A percentile compares a stretch with the other conserved stretches of the same genome.
phyloP scores from a whole-genome alignment of 2,113 vertebrate species.

The Labeo rohita region DNA sequence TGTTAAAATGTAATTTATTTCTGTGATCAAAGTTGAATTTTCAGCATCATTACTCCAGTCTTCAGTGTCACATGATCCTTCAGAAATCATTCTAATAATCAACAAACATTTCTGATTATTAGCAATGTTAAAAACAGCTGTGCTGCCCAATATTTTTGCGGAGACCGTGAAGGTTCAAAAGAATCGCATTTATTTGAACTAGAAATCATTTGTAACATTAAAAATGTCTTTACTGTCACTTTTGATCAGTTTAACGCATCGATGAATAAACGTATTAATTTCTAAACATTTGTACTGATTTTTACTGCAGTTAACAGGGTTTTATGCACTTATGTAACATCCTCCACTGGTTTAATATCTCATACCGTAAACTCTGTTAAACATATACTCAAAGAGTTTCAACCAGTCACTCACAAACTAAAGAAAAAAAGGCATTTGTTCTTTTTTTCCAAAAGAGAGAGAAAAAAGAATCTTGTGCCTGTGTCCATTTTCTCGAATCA shows the following conservation, averaged over 20 bases:
- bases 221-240: neutral
- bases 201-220: neutral
- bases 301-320: neutral
- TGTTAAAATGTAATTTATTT: neutral
- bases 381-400: neutral
- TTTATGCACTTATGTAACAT: neutral
- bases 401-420: neutral
- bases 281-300: neutral
- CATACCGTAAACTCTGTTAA: neutral
- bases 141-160: neutral
- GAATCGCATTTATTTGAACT: neutral
- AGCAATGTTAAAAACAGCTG: neutral
- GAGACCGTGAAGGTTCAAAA: neutral
- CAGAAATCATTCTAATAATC: neutral
- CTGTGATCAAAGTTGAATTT: too few species aligned
- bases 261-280: neutral
- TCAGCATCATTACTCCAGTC: neutral
- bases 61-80: slow-evolving; percentile 2
- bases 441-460: slow-evolving; percentile 44
- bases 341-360: neutral
- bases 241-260: neutral
- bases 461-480: slow-evolving; percentile 58
- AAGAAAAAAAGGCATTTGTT: slow-evolving; percentile 26
- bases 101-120: neutral
- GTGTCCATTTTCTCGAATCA: slow-evolving; percentile 87